phyloP scores from a whole-genome alignment of 2,113 vertebrate genomes.

The Eupsittula cactorum region DNA sequence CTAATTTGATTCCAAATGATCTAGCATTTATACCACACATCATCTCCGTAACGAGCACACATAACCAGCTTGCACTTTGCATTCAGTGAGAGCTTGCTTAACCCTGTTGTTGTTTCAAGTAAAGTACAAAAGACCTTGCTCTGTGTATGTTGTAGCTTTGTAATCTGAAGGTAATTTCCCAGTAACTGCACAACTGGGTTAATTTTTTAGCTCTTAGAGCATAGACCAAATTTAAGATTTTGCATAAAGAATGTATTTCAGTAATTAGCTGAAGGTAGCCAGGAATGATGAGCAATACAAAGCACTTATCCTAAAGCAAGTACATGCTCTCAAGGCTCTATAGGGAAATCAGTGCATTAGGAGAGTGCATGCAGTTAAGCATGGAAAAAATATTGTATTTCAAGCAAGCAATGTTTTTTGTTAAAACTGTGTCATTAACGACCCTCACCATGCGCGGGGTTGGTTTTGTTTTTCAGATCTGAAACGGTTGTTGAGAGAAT shows the following conservation, averaged over 20 bases:
- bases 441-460: not conserved
- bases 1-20: not conserved
- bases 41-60: not conserved
- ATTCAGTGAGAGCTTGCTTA: not conserved
- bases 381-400: constrained; percentile 9
- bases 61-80: not conserved
- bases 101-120: not conserved
- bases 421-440: not conserved
- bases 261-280: not conserved
- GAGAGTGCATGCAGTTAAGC: constrained; percentile 22
- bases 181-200: constrained; percentile 4
- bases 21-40: not conserved
- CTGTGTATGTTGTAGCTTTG: not conserved
- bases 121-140: not conserved
- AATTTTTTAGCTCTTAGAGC: not conserved
- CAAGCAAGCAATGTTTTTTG: not conserved
- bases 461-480: constrained; percentile 77
- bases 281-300: constrained; percentile 20
- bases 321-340: constrained; percentile 45
- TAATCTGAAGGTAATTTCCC: not conserved
- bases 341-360: constrained; percentile 61
- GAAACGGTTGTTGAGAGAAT: constrained; percentile 98
- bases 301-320: constrained; percentile 61
- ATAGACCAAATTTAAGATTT: not conserved
- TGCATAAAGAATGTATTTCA: constrained; percentile 28